Conservation (phyloP, 2,888 invertebrate species). For the Tachystola acroxantha region DNA sequence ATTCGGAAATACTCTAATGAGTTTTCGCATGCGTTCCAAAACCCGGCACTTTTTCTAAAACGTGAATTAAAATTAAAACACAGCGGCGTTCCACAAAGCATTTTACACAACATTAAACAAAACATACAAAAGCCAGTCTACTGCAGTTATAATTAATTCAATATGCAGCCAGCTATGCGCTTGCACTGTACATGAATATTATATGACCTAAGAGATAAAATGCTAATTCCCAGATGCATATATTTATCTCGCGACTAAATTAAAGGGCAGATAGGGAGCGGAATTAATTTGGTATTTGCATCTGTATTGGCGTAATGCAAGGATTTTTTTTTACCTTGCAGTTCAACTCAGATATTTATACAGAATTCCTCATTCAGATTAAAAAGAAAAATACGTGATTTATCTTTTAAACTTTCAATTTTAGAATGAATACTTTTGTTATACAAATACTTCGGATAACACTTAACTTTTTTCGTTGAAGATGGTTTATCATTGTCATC, state of each 20-base stretch:
- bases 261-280: constrained; percentile 41
- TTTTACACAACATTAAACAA: constrained; percentile 9
- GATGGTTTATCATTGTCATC: too few species aligned
- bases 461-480: too few species aligned
- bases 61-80: too few species aligned
- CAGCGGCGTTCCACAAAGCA: neutral
- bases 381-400: too few species aligned
- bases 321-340: too few species aligned
- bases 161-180: constrained; percentile 34
- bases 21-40: too few species aligned
- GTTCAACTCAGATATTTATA: neutral
- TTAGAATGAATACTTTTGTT: too few species aligned
- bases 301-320: constrained; percentile 4
- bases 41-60: too few species aligned
- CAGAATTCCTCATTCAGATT: too few species aligned
- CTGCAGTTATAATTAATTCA: constrained; percentile 57
- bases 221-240: constrained; percentile 65
- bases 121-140: constrained; percentile 17
- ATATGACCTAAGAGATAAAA: constrained; percentile 70
- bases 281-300: constrained; percentile 27
- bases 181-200: constrained; percentile 70
- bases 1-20: too few species aligned
- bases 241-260: constrained; percentile 48
- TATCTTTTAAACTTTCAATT: too few species aligned
- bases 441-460: too few species aligned